Evolutionary conservation across 2,113 vertebrate species (phyloP).

Genomic region (Oncorhynchus nerka): DNA sequence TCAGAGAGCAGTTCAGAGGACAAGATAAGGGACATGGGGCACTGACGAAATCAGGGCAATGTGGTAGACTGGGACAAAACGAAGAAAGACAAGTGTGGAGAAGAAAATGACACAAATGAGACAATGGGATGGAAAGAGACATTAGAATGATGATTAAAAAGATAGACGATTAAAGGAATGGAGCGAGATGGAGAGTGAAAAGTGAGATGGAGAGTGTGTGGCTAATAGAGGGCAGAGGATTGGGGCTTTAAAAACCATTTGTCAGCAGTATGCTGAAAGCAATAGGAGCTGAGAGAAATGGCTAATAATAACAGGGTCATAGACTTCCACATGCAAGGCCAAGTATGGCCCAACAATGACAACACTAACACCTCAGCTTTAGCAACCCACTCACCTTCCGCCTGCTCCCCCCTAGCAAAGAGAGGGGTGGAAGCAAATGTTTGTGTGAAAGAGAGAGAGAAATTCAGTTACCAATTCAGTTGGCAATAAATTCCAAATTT

Average conservation of each 20-base stretch:
- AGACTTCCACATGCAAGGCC: not conserved
- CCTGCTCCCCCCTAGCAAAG: slow-evolving; percentile 60
- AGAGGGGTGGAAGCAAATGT: not conserved
- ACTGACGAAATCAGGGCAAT: too few species aligned
- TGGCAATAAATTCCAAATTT: too few species aligned
- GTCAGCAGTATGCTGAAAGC: not conserved
- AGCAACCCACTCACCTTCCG: slow-evolving; percentile 49
- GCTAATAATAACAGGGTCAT: not conserved
- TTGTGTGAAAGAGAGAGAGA: too few species aligned
- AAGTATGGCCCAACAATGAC: not conserved
- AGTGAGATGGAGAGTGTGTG: not conserved
- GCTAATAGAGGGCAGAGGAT: not conserved
- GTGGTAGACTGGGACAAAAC: not conserved
- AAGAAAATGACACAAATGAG: not conserved
- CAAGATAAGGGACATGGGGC: not conserved
- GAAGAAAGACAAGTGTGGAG: not conserved
- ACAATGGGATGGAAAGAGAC: not conserved
- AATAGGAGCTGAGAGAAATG: not conserved
- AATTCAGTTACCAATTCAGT: too few species aligned
- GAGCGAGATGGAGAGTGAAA: not conserved
- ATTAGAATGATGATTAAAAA: not conserved
- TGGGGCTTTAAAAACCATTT: not conserved
- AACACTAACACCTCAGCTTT: not conserved
- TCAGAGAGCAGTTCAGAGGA: slow-evolving; percentile 11
- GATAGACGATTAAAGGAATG: not conserved